Evolutionary conservation across 2,888 invertebrate genomes (phyloP).

Genomic region (Acronicta psi): DNA sequence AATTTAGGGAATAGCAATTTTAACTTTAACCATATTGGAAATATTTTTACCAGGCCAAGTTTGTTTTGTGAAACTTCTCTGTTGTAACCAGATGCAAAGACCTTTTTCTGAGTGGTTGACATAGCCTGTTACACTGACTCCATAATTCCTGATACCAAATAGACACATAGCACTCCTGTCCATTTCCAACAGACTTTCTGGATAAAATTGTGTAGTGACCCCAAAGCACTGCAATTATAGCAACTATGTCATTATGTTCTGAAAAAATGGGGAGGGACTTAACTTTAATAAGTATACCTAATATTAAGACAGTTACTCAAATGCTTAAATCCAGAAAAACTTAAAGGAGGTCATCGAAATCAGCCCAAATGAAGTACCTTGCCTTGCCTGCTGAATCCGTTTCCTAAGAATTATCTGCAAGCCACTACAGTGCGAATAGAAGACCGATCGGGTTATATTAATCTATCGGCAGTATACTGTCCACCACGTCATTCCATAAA

Average conservation of each 20-base stretch:
- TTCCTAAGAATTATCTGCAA: no score
- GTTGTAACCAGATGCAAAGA: conserved; percentile 97
- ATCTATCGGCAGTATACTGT: no score
- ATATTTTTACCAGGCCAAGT: conserved; percentile 94
- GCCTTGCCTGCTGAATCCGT: no score
- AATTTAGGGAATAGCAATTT: no score
- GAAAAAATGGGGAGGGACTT: neutral
- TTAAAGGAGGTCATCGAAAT: no score
- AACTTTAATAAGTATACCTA: neutral
- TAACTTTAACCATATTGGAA: no score
- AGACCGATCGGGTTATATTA: no score
- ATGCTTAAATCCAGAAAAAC: no score
- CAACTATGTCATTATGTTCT: neutral
- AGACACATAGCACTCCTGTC: conserved; percentile 97
- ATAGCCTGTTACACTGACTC: conserved; percentile 98
- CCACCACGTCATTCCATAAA: no score
- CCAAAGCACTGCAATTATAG: conserved; percentile 92
- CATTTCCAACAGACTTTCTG: conserved; percentile 92
- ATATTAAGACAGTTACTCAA: neutral
- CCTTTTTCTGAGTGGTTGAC: conserved; percentile 95
- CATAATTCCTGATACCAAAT: conserved; percentile 98
- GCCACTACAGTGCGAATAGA: no score
- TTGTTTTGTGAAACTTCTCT: conserved; percentile 96
- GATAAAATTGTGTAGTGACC: conserved; percentile 91
- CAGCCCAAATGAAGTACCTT: no score